These are phyloP conservation scores for Lycaon pictus DNA, from an alignment of 2,113 vertebrate species.

Conservation along the genomic window DNA sequence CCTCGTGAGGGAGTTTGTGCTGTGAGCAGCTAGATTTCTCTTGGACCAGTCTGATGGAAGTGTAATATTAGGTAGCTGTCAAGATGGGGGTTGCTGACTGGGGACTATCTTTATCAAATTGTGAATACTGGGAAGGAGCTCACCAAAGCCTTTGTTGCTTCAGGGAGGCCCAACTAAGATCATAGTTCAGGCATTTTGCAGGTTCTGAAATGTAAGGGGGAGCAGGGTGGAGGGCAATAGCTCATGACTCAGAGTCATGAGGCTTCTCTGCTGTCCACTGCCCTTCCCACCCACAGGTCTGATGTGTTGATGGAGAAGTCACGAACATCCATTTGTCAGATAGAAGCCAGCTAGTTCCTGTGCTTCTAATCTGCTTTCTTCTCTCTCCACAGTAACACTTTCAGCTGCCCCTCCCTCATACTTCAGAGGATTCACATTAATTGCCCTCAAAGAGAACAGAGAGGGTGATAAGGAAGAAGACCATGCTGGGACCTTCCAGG, in stretches of 20 bases:
- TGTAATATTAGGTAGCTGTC: conserved; percentile 6
- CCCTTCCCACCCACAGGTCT: not conserved
- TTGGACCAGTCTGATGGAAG: not conserved
- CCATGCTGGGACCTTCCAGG: conserved; percentile 96
- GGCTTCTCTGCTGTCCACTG: not conserved
- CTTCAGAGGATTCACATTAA: conserved; percentile 97
- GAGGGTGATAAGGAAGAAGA: conserved; percentile 96
- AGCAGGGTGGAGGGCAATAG: no score
- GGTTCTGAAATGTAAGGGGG: conserved; percentile 24
- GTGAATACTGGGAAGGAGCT: not conserved
- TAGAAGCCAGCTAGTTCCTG: not conserved
- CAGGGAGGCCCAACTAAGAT: not conserved
- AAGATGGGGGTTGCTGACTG: not conserved
- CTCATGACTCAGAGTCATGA: not conserved
- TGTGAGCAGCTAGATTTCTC: not conserved
- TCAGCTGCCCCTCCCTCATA: conserved; percentile 94
- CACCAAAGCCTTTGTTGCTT: not conserved
- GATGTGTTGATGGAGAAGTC: not conserved
- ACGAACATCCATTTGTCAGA: not conserved
- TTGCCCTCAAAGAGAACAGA: conserved; percentile 94
- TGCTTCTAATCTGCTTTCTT: conserved; percentile 70
- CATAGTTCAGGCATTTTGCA: not conserved
- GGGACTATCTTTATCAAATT: conserved; percentile 5
- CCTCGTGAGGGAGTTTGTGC: not conserved
- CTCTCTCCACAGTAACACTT: conserved; percentile 91